Conservation (phyloP, 1,140 invertebrate species). For the Aphelenchoides besseyi region DNA sequence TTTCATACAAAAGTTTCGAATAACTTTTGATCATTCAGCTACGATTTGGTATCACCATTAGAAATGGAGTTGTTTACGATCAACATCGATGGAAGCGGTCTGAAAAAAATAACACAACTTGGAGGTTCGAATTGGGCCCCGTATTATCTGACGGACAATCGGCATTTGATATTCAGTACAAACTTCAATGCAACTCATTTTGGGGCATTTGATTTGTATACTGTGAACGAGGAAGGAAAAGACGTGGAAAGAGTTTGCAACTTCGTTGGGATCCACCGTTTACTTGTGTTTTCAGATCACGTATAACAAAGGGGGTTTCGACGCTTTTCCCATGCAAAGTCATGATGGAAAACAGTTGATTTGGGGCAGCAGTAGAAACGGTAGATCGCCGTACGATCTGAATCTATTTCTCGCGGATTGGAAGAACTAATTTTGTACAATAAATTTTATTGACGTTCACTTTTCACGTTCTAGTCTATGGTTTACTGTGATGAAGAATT, state of each 20-base stretch:
- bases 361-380: conserved; percentile 40
- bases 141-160: conserved; percentile 37
- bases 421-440: conserved; percentile 31
- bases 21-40: conserved; percentile 23
- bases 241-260: conserved; percentile 29
- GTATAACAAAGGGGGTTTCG: conserved; percentile 32
- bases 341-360: conserved; percentile 27
- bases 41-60: conserved; percentile 38
- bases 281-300: conserved; percentile 27
- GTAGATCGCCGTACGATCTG: conserved; percentile 23
- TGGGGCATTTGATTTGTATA: conserved; percentile 37
- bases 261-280: not conserved
- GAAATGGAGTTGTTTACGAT: conserved; percentile 40
- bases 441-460: no score
- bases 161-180: conserved; percentile 36
- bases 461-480: no score
- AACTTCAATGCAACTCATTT: conserved; percentile 43
- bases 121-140: conserved; percentile 45
- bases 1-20: conserved; percentile 7
- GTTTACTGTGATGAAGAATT: no score
- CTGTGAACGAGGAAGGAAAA: conserved; percentile 34
- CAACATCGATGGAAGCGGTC: conserved; percentile 34
- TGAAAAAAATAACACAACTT: conserved; percentile 32
- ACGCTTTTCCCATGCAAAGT: conserved; percentile 38
- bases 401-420: conserved; percentile 47